Evolutionary conservation across 2,888 invertebrate species (phyloP).

Genomic region (Schizaphis graminum): DNA sequence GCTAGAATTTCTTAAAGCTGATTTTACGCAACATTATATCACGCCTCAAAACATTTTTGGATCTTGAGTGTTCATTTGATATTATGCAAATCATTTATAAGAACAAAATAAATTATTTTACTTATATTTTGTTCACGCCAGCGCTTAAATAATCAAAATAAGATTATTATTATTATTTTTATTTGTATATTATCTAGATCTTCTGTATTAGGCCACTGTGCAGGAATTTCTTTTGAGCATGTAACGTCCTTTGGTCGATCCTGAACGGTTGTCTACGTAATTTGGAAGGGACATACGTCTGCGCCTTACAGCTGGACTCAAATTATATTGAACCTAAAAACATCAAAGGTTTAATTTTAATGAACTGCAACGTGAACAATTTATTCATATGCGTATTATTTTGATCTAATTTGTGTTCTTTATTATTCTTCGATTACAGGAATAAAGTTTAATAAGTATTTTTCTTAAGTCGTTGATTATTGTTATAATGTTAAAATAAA

Average conservation of each 20-base stretch:
- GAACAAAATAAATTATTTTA: slow-evolving; percentile 27
- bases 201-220: slow-evolving; percentile 69
- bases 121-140: slow-evolving; percentile 4
- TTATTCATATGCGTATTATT: not conserved
- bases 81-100: not conserved
- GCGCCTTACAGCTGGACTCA: slow-evolving; percentile 86
- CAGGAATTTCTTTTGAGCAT: slow-evolving; percentile 70
- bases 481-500: not conserved
- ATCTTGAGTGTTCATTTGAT: slow-evolving; percentile 10
- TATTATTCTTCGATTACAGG: not conserved
- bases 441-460: not conserved
- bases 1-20: slow-evolving; percentile 13
- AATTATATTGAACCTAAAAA: slow-evolving; percentile 77
- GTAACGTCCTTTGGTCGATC: slow-evolving; percentile 68
- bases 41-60: not conserved
- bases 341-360: not conserved
- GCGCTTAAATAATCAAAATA: slow-evolving; percentile 37
- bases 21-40: slow-evolving; percentile 3
- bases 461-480: not conserved
- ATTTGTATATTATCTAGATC: not conserved
- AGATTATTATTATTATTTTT: slow-evolving; percentile 32
- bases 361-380: not conserved
- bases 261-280: slow-evolving; percentile 68
- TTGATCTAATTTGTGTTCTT: not conserved
- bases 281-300: slow-evolving; percentile 83